Percentiles rank a stretch among this genome's conserved stretches.
phyloP scores from a whole-genome alignment of 2,888 invertebrate genomes.

The Bedellia somnulentella region DNA sequence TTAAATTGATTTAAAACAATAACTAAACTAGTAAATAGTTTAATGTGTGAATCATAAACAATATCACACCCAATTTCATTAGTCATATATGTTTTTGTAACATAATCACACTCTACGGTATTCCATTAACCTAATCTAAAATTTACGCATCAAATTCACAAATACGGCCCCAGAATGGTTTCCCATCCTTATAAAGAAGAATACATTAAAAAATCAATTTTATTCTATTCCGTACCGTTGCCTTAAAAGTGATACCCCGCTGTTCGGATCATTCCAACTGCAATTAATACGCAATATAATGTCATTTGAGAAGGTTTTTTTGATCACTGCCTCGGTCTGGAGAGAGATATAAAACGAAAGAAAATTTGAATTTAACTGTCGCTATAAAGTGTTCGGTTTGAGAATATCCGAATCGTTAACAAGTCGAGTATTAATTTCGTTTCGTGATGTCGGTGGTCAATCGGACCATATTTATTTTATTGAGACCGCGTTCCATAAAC shows the following conservation, averaged over 20 bases:
- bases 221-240: no score
- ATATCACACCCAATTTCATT: no score
- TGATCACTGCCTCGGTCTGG: not conserved
- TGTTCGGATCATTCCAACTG: constrained; percentile 16
- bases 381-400: constrained; percentile 6
- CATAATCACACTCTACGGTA: no score
- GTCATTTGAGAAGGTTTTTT: constrained; percentile 4
- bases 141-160: no score
- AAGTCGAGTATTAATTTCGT: constrained; percentile 15
- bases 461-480: constrained; percentile 31
- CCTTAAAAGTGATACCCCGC: constrained; percentile 14
- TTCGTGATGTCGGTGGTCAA: constrained; percentile 20
- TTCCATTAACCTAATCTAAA: no score
- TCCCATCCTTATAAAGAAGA: no score
- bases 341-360: constrained; percentile 4
- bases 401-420: constrained; percentile 6
- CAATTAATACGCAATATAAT: constrained; percentile 14
- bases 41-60: no score
- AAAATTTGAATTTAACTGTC: constrained; percentile 5
- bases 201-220: no score
- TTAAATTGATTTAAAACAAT: no score
- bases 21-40: no score
- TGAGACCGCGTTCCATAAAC: constrained; percentile 15
- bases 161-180: no score
- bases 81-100: no score